These are phyloP conservation scores for Periparus ater DNA, from an alignment of 2,797 vertebrate species.

Conservation along the genomic window DNA sequence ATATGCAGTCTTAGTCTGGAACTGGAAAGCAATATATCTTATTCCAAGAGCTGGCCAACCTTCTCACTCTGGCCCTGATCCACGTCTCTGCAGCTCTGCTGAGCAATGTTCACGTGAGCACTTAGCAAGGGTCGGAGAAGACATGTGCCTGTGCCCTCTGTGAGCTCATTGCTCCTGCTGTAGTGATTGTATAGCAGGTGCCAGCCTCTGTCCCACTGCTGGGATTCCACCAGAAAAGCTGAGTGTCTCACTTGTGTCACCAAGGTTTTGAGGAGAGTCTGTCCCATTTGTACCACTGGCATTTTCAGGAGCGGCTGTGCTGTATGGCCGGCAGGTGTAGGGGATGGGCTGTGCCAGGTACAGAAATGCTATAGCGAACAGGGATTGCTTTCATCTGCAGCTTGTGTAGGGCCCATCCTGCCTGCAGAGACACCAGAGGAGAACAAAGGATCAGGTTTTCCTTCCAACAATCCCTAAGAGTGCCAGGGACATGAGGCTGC, in stretches of 20 bases:
- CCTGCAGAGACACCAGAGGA: not conserved
- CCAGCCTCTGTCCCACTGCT: not conserved
- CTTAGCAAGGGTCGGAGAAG: not conserved
- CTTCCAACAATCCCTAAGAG: not conserved
- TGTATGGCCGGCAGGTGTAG: rapidly evolving
- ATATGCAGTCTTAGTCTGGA: not conserved
- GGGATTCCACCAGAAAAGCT: not conserved
- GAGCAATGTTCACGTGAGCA: rapidly evolving
- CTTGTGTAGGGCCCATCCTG: not conserved
- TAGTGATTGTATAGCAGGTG: not conserved
- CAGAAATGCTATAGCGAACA: not conserved
- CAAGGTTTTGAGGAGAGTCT: not conserved
- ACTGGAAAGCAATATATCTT: not conserved
- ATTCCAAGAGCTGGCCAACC: not conserved
- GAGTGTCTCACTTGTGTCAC: not conserved
- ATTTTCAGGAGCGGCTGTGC: not conserved
- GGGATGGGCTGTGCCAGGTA: not conserved
- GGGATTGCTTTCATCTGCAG: not conserved
- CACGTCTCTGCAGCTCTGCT: rapidly evolving
- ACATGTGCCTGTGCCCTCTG: rapidly evolving
- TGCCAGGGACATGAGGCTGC: not conserved
- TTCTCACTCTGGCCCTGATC: not conserved
- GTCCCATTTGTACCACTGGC: not conserved
- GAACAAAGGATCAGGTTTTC: not conserved
- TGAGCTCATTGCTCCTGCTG: not conserved